A percentile compares a stretch with the other conserved stretches of the same genome.
phyloP scores from a whole-genome alignment of 2,888 invertebrate species.

The Lumbricus terrestris region DNA sequence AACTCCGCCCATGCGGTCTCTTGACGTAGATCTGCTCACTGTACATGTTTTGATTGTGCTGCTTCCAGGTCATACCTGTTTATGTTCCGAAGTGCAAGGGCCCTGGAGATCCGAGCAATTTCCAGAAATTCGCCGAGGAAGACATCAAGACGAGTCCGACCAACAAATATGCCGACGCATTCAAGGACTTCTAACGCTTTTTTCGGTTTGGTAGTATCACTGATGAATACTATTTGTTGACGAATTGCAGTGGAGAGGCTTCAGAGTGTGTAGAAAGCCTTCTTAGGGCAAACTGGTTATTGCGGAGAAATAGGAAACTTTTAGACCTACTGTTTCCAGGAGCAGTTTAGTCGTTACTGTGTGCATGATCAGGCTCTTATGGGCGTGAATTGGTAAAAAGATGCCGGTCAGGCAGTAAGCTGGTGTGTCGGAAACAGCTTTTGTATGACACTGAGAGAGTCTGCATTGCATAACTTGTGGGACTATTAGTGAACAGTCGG shows the following conservation, averaged over 20 bases:
- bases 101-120: slow-evolving; percentile 98
- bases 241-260: background rate
- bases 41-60: background rate
- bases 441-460: background rate
- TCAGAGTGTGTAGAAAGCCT: background rate
- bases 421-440: background rate
- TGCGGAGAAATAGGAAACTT: background rate
- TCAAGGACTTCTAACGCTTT: slow-evolving; percentile 79
- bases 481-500: background rate
- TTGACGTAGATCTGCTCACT: too few relatives aligned
- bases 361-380: background rate
- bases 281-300: background rate
- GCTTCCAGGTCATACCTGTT: slow-evolving; percentile 88
- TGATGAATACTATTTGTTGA: background rate
- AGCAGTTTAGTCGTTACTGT: background rate
- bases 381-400: background rate
- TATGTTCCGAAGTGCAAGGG: slow-evolving; percentile 99
- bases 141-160: slow-evolving; percentile 95
- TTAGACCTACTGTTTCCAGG: background rate
- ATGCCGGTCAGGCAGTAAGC: background rate
- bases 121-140: slow-evolving; percentile 99
- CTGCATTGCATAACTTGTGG: background rate
- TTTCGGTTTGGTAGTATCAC: background rate
- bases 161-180: slow-evolving; percentile 99
- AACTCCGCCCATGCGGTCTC: too few relatives aligned